These are phyloP conservation scores for Centropus unirufus DNA, from an alignment of 2,113 vertebrate genomes.

Conservation along the genomic window DNA sequence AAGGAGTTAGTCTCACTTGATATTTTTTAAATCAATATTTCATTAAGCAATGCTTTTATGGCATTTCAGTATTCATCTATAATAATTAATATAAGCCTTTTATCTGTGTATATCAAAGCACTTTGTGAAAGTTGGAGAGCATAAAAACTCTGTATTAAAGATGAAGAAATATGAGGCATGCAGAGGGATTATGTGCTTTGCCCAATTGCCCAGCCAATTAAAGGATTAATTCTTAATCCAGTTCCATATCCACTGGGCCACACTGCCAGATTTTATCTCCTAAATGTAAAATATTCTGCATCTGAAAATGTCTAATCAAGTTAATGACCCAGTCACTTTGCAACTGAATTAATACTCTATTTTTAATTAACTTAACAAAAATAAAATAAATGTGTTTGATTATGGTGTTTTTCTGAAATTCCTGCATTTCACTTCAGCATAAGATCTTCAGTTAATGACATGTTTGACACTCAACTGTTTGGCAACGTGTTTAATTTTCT, in stretches of 20 bases:
- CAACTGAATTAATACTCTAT: slow-evolving; percentile 14
- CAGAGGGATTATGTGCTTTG: slow-evolving; percentile 47
- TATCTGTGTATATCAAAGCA: slow-evolving; percentile 64
- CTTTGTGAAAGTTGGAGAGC: slow-evolving; percentile 6
- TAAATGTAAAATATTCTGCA: slow-evolving; percentile 46
- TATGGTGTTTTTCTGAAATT: neutral
- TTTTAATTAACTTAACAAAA: slow-evolving; percentile 45
- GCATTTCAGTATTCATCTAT: slow-evolving; percentile 44
- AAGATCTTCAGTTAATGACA: slow-evolving; percentile 19
- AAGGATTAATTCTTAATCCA: slow-evolving; percentile 28
- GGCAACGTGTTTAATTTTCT: slow-evolving; percentile 7
- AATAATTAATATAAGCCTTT: slow-evolving; percentile 55
- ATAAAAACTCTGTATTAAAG: slow-evolving; percentile 34
- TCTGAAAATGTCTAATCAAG: slow-evolving; percentile 40
- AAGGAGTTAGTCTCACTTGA: neutral
- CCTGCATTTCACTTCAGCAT: neutral
- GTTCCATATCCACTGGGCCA: slow-evolving; percentile 17
- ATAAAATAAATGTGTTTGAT: slow-evolving; percentile 13
- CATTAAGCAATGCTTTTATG: slow-evolving; percentile 50
- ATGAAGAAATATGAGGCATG: neutral
- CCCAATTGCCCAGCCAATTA: slow-evolving; percentile 54
- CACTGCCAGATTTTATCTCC: slow-evolving; percentile 39
- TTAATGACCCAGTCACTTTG: slow-evolving; percentile 18
- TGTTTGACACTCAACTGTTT: neutral
- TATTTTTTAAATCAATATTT: slow-evolving; percentile 64